Evolutionary conservation across 2,113 vertebrate genomes (phyloP).

Genomic region (Phyllopteryx taeniolatus): DNA sequence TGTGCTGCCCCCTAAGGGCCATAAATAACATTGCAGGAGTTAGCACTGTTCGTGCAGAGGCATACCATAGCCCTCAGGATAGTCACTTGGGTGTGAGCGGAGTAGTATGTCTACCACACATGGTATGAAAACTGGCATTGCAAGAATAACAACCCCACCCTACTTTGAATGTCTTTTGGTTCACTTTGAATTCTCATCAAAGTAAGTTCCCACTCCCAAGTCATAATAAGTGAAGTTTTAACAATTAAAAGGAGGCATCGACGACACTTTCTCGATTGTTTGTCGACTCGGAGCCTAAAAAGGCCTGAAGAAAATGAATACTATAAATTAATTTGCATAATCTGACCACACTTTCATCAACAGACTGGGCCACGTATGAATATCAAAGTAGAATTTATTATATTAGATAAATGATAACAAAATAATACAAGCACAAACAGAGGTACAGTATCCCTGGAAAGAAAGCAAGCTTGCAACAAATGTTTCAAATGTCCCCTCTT

Average conservation of each 20-base stretch:
- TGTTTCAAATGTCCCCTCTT: not conserved
- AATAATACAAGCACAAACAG: constrained; percentile 1
- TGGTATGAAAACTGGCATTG: constrained; percentile 32
- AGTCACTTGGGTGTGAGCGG: constrained; percentile 21
- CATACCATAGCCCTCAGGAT: not conserved
- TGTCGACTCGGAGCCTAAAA: not conserved
- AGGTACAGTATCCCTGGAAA: not conserved
- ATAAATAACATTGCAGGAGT: not conserved
- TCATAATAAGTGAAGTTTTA: not conserved
- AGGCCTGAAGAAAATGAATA: not conserved
- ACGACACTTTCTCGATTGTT: not conserved
- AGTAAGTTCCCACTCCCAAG: constrained; percentile 23
- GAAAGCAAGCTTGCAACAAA: constrained; percentile 5
- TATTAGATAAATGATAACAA: not conserved
- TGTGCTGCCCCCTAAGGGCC: not conserved
- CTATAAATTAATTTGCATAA: not conserved
- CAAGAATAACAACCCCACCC: constrained; percentile 51
- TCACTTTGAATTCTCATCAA: constrained; percentile 15
- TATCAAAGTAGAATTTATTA: not conserved
- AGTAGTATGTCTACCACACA: constrained; percentile 8
- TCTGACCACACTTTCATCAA: not conserved
- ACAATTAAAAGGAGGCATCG: not conserved
- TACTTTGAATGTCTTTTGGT: constrained; percentile 25
- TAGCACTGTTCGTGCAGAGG: not conserved
- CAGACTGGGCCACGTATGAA: not conserved